Base-by-base conservation (phyloP, 2,113 vertebrate species). In the Syrrhaptes paradoxus region DNA sequence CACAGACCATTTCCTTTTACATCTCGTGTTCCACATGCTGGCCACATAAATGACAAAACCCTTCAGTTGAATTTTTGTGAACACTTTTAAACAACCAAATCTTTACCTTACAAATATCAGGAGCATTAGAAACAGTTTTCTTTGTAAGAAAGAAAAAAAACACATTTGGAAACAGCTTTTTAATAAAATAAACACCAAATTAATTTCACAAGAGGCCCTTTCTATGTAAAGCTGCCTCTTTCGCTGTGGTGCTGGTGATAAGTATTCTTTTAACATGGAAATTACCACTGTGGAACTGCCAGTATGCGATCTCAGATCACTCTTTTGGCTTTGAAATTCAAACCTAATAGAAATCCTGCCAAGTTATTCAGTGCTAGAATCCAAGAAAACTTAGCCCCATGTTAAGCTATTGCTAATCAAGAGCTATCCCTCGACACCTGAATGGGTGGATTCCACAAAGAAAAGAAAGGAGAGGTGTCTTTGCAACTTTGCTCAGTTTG, bases 311-410 rank as follows among this genome's bases (percentile, higher is more conserved):
- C 97, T 97, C 97, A 97, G 95, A 97, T 97, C 97, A 97, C 97
- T 97, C 97, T 96, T 97, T 97, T 97, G 97, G 97, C 97, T 97
- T 97, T 97, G 97, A 97, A 97, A 97, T 97, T 96, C 94, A 96
- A 97, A 96, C 96, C 97, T 97, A 97, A 97, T 95, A 97, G 97
- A 96, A 96, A 97, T 94, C 96, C 97, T 97, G 97, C 97, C 97
- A 97, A 97, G 97, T 97, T 93, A 94, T 95, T 96, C 96, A 96
- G 91, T 76, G 92, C 68, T 91, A 96, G 90, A 95, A 96, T 97
- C 97, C 97, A 97, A 97, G 97, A 97, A 97, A 97, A 96, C 91
- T 96, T 95, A 97, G 94, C 96, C 93, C 84, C 87, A 52, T 80
- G 96, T 95, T 96, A 95, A 90, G 92, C 87, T 95, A 90, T 83